Base-by-base conservation (phyloP, 2,888 invertebrate species). In the Drosophila parthenogenetica region DNA sequence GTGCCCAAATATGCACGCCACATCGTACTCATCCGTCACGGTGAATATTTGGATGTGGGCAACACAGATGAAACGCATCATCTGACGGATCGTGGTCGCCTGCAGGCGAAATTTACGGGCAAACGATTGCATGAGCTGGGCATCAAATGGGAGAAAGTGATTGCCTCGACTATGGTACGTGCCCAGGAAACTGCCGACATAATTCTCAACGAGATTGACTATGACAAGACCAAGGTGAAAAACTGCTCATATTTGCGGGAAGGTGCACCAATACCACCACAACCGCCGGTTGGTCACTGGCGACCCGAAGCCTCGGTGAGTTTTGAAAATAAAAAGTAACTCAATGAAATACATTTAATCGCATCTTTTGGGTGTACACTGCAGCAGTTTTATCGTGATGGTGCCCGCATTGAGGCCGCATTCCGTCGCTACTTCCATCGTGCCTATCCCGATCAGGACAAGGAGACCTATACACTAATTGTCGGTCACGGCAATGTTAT, bases 401-500 rank as follows among this genome's bases (percentile, higher is more conserved):
- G 98, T 16, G 96, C 98, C 0, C 94, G 99, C 73, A 99, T 99
- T 83, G 99, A 99, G 92, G 98, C 98, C 1, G 99, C 96, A 0
- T 99, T 98, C 93, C 93, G 98, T 50, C 95, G 96, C 81, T 97
- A 98, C 92, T 97, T 99, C 92, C 95, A 99, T 92, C 94, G 99
- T 53, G 99, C 99, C 3, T 94, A 95, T 43, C 94, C 96, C 0
- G 93, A 94, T 0, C 98, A 99, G 92, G 93, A 94, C 2, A 93
- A 95, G 45, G 98, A 98, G 91, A 94, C 95, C 0, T 97, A 96
- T 91, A 98, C 98, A 37, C 91, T 99, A 43, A 93, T 99, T 59
- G 98, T 99, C 1, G 99, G 99, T 82, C 99, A 99, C 92, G 99
- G 97, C 3, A 99, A 99, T 92, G 99, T 99, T 19, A 99, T 99